Evolutionary conservation across 2,797 vertebrate genomes (phyloP), one percentile per base, ranked within the genome.

Genomic region (Pipistrellus pygmaeus): DNA sequence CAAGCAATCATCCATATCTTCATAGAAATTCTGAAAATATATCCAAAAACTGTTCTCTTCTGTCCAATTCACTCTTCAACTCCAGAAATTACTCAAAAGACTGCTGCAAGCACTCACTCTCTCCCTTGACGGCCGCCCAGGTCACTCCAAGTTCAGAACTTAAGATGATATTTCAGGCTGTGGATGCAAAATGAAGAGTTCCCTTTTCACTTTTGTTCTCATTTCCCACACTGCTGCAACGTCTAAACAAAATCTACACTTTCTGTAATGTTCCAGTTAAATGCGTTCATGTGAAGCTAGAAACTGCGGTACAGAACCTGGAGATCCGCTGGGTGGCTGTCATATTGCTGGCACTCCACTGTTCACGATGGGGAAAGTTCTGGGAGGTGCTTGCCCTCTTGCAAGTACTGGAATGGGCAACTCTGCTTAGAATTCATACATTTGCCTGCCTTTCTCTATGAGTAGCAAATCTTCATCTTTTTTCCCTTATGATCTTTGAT

Each of bases 341-440:
- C 95, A 93, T 97, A 80, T 97, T 96, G 93, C 93, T 97, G 97
- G 93, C 94, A 95, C 86, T 94, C 87, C 94, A 94, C 95, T 97
- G 89, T 95, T 76, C 88, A 57, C 5, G n/a, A 18, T 0, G 9
- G 96, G 95, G 96, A 53, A 1, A 2, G 3, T 55, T 0, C 3
- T 15, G 18, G 10, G 1, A 48, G 25, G 11, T 81, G 46, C 96
- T 97, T 96, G 97, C 93, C 44, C 76, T 94, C 77, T 95, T 86
- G 94, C 90, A 95, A 89, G 97, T 96, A 94, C 75, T 94, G 94
- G 86, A 97, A 97, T 96, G 90, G 92, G 89, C 89, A 97, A 85
- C 92, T 96, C 96, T 96, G 94, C 93, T 95, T 97, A 96, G 95
- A 97, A 94, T 93, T 93, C 92, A 96, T 96, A 95, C 91, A 97